A percentile compares a stretch with the other conserved stretches of the same genome.
phyloP scores from a whole-genome alignment of 2,888 invertebrate species.

The Cancer borealis region DNA sequence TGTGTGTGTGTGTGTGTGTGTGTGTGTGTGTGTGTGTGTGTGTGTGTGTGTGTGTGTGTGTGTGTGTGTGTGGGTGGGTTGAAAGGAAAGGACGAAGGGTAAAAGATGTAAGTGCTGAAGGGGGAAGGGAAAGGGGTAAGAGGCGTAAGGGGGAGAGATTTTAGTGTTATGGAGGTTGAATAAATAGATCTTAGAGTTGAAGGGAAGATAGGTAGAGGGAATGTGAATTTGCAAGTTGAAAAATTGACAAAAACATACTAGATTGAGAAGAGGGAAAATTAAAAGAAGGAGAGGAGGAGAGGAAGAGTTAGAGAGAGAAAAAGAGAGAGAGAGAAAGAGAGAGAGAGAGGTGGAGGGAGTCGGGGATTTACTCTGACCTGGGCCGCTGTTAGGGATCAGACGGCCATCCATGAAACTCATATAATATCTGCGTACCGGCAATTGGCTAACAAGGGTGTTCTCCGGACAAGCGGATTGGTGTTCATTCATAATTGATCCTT shows the following conservation, averaged over 20 bases:
- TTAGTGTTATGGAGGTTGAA: no score
- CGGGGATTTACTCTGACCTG: background rate
- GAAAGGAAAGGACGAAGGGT: no score
- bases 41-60: no score
- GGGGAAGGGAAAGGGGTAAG: no score
- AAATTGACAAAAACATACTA: background rate
- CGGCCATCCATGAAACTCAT: constrained; percentile 27
- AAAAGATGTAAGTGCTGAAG: no score
- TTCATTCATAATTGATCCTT: background rate
- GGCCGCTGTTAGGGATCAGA: background rate
- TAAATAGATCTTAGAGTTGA: no score
- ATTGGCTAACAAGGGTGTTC: constrained; percentile 22
- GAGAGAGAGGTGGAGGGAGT: no score
- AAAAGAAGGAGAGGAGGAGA: background rate
- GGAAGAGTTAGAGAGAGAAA: background rate
- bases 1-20: no score
- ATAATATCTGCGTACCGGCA: constrained; percentile 3
- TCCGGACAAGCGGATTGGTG: constrained; percentile 22
- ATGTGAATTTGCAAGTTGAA: background rate
- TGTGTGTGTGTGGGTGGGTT: no score
- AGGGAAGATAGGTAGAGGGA: background rate
- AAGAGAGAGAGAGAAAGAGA: background rate
- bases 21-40: no score
- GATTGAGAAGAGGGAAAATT: background rate
- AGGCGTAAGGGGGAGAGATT: no score